Evolutionary conservation across 2,888 invertebrate genomes (phyloP).

Genomic region (Tupiocoris notatus): DNA sequence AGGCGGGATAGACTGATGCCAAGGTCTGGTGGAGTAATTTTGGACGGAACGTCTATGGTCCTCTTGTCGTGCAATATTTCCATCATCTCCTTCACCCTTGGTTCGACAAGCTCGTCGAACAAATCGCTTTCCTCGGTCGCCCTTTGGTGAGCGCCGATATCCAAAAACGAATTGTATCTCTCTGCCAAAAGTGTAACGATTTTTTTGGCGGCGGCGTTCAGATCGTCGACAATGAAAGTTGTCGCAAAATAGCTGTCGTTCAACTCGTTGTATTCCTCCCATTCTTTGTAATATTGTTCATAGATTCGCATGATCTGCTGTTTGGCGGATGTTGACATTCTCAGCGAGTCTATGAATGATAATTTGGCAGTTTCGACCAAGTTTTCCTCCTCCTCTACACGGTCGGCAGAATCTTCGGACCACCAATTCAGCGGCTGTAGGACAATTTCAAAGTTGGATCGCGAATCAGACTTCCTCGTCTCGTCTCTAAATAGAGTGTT

Average conservation of each 20-base stretch:
- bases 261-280: background rate
- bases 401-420: slow-evolving; percentile 23
- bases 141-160: background rate
- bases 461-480: background rate
- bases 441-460: background rate
- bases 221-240: slow-evolving; percentile 2
- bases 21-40: background rate
- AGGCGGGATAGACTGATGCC: background rate
- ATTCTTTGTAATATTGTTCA: background rate
- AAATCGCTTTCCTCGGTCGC: background rate
- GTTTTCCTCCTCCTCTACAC: background rate
- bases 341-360: slow-evolving; percentile 15
- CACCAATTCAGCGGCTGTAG: background rate
- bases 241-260: slow-evolving; percentile 1
- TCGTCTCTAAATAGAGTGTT: background rate
- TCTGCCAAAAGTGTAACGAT: slow-evolving; percentile 5
- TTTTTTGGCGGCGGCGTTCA: slow-evolving; percentile 5
- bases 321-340: background rate
- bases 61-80: background rate
- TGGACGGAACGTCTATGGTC: background rate
- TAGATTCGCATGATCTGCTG: slow-evolving; percentile 5
- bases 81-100: slow-evolving; percentile 24
- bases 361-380: background rate
- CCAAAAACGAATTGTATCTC: slow-evolving; percentile 15
- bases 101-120: slow-evolving; percentile 20